Conservation (phyloP, 2,888 invertebrate species). For the Megamerina dolium region DNA sequence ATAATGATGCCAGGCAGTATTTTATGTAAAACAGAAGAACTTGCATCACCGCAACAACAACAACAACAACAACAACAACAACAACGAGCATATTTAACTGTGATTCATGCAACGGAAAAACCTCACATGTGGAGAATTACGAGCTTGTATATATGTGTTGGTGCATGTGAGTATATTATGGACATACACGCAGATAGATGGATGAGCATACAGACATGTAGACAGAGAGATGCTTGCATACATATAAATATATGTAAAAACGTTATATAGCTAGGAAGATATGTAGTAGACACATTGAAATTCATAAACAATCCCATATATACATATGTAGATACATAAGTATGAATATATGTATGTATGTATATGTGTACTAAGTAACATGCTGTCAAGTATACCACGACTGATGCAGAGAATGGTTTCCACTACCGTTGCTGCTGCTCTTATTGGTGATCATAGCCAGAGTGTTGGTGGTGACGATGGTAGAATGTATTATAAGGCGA, state of each 20-base stretch:
- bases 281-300: too few relatives aligned
- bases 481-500: too few relatives aligned
- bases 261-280: too few relatives aligned
- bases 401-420: background rate
- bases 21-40: background rate
- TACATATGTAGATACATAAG: conserved; percentile 4
- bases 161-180: too few relatives aligned
- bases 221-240: conserved; percentile 4
- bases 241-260: too few relatives aligned
- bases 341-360: conserved; percentile 13
- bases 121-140: conserved; percentile 3
- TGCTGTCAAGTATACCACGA: conserved; percentile 9
- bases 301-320: too few relatives aligned
- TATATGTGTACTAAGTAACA: conserved; percentile 10
- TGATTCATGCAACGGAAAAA: too few relatives aligned
- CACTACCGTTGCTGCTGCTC: background rate
- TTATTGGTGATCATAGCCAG: too few relatives aligned
- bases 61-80: background rate
- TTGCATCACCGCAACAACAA: background rate
- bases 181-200: background rate
- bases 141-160: background rate
- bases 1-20: background rate
- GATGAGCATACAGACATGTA: background rate
- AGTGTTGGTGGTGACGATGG: too few relatives aligned
- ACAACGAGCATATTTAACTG: too few relatives aligned